A percentile compares a stretch with the other conserved stretches of the same genome.
Evolutionary conservation across 2,888 invertebrate genomes (phyloP).

Genomic region (Hofmannophila pseudospretella): DNA sequence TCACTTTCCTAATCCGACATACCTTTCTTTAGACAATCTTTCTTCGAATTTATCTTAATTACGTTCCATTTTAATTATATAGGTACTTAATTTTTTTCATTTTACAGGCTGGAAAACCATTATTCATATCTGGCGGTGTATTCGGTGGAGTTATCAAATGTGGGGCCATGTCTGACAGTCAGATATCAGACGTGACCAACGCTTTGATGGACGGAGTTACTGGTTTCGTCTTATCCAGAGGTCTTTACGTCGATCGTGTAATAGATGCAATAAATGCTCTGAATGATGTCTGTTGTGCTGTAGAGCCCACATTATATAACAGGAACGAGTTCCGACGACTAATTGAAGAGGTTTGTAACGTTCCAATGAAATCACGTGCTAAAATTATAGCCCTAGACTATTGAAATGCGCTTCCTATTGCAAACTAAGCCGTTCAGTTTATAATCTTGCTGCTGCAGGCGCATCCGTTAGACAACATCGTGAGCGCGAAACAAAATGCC

Average conservation of each 20-base stretch:
- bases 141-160: slow-evolving; percentile 26
- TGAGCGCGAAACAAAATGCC: too few relatives aligned
- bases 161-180: slow-evolving; percentile 27
- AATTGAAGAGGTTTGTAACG: slow-evolving; percentile 8
- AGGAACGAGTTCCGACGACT: slow-evolving; percentile 35
- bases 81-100: too few relatives aligned
- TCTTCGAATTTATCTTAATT: too few relatives aligned
- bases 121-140: slow-evolving; percentile 48
- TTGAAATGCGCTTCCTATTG: too few relatives aligned
- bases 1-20: too few relatives aligned
- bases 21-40: too few relatives aligned
- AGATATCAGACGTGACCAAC: slow-evolving; percentile 47
- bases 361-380: too few relatives aligned
- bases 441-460: too few relatives aligned
- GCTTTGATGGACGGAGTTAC: slow-evolving; percentile 47
- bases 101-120: slow-evolving; percentile 53
- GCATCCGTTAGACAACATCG: too few relatives aligned
- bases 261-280: slow-evolving; percentile 33
- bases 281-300: slow-evolving; percentile 37
- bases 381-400: too few relatives aligned
- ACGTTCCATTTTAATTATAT: too few relatives aligned
- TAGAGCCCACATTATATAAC: slow-evolving; percentile 40
- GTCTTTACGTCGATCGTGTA: slow-evolving; percentile 22
- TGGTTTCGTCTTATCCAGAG: slow-evolving; percentile 46
- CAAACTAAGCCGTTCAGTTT: too few relatives aligned